phyloP scores from a whole-genome alignment of 2,797 vertebrate species.

The Setipinna tenuifilis region DNA sequence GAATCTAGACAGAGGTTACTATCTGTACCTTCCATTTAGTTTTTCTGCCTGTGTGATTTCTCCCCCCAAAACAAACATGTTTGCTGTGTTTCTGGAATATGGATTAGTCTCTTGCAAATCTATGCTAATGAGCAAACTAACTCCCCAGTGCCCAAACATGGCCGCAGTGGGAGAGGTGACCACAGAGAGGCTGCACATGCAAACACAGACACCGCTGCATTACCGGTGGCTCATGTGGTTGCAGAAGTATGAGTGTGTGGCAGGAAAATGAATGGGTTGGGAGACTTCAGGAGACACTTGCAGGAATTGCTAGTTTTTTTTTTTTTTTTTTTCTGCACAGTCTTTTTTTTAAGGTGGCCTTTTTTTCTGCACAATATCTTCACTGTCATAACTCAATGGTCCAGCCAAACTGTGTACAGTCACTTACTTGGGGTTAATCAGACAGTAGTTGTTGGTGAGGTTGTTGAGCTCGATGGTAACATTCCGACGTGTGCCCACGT shows the following conservation, averaged over 20 bases:
- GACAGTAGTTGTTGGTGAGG: slow-evolving; percentile 67
- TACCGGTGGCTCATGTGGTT: neutral
- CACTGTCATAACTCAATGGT: neutral
- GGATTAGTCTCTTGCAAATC: neutral
- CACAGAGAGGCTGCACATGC: neutral
- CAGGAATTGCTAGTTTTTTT: neutral
- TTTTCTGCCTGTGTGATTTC: slow-evolving; percentile 23
- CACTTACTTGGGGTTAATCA: slow-evolving; percentile 72
- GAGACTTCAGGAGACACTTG: neutral
- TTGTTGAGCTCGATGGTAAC: slow-evolving; percentile 72
- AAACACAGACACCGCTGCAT: neutral
- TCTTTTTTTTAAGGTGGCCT: neutral
- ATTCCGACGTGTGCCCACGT: slow-evolving; percentile 64
- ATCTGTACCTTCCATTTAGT: neutral
- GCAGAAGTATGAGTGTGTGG: neutral
- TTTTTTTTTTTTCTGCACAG: neutral
- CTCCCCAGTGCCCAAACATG: slow-evolving; percentile 3
- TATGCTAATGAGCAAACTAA: slow-evolving; percentile 6
- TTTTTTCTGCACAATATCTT: neutral
- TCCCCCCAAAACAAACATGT: neutral
- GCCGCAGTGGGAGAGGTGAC: neutral
- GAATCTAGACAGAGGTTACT: slow-evolving; percentile 6
- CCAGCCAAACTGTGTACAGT: neutral
- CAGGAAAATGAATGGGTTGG: neutral
- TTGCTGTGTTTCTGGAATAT: neutral